Evolutionary conservation across 2,113 vertebrate genomes (phyloP).

Genomic region (Atlantisia rogersi): DNA sequence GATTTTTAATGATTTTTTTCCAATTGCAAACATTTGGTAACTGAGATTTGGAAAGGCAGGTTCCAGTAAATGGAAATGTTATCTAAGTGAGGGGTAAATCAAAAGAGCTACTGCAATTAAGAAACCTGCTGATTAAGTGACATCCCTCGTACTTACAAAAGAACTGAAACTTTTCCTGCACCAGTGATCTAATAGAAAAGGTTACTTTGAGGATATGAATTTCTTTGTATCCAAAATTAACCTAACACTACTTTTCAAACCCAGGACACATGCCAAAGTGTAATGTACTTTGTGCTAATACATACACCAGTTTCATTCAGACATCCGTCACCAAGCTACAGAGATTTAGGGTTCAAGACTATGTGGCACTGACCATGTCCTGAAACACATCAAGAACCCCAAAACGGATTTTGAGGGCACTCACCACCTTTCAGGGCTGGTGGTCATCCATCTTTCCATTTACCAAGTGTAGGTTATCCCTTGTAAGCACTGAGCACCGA

Average conservation of each 20-base stretch:
- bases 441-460: background rate
- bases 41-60: background rate
- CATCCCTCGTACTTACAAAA: rapidly evolving
- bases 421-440: background rate
- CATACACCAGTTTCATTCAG: background rate
- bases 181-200: background rate
- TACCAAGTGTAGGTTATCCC: background rate
- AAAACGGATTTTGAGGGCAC: background rate
- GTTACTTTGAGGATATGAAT: background rate
- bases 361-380: rapidly evolving
- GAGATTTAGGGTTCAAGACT: background rate
- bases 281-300: background rate
- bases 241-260: background rate
- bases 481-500: background rate
- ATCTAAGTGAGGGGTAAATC: background rate
- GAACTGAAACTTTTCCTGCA: background rate
- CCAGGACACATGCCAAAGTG: background rate
- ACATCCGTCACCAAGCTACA: background rate
- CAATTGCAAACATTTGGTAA: background rate
- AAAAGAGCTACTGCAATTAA: background rate
- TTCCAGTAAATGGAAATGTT: background rate
- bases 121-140: background rate
- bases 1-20: background rate
- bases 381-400: rapidly evolving
- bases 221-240: background rate